Conservation (phyloP, 2,797 vertebrate species). For the Sebastes taczanowskii region DNA sequence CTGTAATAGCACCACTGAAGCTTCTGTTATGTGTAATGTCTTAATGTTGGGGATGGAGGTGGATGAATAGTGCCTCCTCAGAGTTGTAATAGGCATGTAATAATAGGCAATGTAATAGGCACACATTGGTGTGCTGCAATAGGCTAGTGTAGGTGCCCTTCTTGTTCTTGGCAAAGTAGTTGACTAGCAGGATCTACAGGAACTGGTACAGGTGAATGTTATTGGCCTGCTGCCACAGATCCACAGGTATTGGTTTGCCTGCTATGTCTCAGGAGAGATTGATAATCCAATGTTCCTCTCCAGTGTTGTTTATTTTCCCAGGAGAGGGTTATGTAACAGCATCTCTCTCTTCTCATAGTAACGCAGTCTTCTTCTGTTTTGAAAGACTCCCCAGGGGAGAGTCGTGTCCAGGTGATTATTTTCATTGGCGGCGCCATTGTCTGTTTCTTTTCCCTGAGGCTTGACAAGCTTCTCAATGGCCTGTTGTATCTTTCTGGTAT, state of each 20-base stretch:
- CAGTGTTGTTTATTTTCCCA: background rate
- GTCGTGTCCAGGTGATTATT: background rate
- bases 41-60: background rate
- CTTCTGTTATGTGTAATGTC: too few relatives aligned
- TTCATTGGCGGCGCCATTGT: background rate
- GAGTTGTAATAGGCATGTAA: background rate
- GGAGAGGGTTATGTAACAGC: background rate
- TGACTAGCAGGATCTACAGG: background rate
- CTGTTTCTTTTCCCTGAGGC: background rate
- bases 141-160: background rate
- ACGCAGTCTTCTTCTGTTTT: background rate
- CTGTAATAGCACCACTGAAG: background rate
- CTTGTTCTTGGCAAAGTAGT: background rate
- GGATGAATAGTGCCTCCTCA: background rate
- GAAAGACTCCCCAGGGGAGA: background rate
- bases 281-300: background rate
- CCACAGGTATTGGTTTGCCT: background rate
- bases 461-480: background rate
- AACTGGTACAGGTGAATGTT: background rate
- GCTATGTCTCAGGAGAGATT: background rate
- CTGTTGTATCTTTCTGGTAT: background rate
- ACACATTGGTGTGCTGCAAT: background rate
- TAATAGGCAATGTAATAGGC: too few relatives aligned
- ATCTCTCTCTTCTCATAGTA: background rate
- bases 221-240: background rate